Conservation (phyloP, 2,113 vertebrate species). For the Tragelaphus buxtoni region DNA sequence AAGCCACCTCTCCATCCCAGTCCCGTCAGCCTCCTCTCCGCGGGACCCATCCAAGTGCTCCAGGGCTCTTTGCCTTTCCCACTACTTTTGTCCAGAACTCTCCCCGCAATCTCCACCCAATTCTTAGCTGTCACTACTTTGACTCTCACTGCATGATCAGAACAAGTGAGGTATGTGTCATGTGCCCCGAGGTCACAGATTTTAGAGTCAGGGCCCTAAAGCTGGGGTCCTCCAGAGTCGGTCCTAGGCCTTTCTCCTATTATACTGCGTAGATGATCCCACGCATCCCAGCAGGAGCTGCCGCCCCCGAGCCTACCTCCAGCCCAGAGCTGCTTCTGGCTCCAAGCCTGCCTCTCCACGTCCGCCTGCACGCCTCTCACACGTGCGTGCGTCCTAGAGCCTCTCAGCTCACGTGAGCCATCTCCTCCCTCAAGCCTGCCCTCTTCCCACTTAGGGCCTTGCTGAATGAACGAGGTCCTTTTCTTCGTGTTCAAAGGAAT, state of each 20-base stretch:
- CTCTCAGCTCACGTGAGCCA: background rate
- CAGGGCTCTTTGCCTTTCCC: background rate
- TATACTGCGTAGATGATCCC: background rate
- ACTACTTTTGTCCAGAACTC: background rate
- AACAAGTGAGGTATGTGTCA: background rate
- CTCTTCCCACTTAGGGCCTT: background rate
- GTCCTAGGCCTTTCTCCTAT: background rate
- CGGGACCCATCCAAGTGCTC: background rate
- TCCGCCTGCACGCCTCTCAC: background rate
- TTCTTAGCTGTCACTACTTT: background rate
- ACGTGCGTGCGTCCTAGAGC: fast-evolving
- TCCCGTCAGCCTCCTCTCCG: background rate
- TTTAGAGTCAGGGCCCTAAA: background rate
- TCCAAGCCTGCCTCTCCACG: background rate
- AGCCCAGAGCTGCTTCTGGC: background rate
- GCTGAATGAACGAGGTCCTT: no score
- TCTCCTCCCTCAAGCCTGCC: background rate
- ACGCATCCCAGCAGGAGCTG: no score
- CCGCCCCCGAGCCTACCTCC: background rate
- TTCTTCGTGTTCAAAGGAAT: background rate
- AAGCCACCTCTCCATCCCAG: background rate
- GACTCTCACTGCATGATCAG: background rate
- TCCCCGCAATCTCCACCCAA: background rate
- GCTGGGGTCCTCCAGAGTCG: background rate
- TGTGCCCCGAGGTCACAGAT: background rate